Conservation (phyloP, 2,888 invertebrate genomes). For the Drepana falcataria region DNA sequence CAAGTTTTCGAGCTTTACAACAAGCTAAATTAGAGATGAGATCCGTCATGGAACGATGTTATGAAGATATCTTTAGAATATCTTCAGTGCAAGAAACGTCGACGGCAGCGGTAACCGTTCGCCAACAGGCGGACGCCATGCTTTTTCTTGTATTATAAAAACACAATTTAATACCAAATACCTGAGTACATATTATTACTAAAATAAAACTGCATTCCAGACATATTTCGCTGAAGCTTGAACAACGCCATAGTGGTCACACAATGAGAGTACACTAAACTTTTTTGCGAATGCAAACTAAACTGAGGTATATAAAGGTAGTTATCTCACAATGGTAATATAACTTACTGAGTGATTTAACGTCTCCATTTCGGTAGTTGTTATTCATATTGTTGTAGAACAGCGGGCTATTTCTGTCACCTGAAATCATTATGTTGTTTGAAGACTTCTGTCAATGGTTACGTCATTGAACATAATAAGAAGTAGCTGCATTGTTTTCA, state of each 20-base stretch:
- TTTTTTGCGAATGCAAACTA: background rate
- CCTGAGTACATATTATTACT: background rate
- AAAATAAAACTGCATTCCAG: background rate
- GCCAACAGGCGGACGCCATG: no score
- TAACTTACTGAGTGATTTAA: slow-evolving; percentile 61
- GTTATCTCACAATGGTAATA: slow-evolving; percentile 9
- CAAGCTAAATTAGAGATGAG: slow-evolving; percentile 67
- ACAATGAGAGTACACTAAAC: background rate
- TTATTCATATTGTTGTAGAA: slow-evolving; percentile 36
- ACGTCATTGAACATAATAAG: background rate
- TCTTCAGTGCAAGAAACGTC: no score
- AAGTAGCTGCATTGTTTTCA: background rate
- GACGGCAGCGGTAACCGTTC: no score
- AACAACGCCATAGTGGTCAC: background rate
- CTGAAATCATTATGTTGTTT: slow-evolving; percentile 23
- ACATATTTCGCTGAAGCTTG: background rate
- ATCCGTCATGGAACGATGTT: slow-evolving; percentile 70
- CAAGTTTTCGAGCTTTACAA: slow-evolving; percentile 63
- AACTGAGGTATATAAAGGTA: background rate
- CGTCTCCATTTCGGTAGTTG: slow-evolving; percentile 55
- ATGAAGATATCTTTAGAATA: slow-evolving; percentile 11
- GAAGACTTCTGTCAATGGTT: background rate
- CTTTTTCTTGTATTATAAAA: no score
- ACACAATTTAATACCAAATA: background rate
- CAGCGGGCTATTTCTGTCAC: slow-evolving; percentile 43